Evolutionary conservation across 1,140 invertebrate genomes (phyloP), one percentile per base, ranked within the genome.

Genomic region (Neodiprion lecontei): DNA sequence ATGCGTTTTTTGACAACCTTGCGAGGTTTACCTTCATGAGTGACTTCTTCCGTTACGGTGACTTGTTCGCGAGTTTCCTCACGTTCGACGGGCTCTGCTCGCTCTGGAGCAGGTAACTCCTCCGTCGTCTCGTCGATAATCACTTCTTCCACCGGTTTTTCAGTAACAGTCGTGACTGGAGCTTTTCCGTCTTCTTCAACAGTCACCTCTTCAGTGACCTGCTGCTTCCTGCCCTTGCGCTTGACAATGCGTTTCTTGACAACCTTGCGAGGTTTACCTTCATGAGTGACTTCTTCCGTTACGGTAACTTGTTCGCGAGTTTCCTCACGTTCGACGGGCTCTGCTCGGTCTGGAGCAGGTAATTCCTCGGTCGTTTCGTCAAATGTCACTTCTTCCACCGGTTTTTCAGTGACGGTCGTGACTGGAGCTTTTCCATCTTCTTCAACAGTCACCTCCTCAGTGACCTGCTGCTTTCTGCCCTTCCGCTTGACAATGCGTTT

Each of bases 121-220:
- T 75, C 77, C 53, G 67, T 67, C 9, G 67, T 23, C 14, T 23
- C 48, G 4, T 73, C 74, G 8, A 23, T 23, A 1, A 68, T 48
- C 7, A 69, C 1, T 73, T 77, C 71, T 74, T 78, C 72, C 72
- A 47, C 17, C 47, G 50, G 48, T 28, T 66, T 14, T 49, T 74
- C 70, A 49, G 71, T 53, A 28, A 73, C 76, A 67, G 50, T 74
- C 61, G 28, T 48, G 47, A 79, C 40, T 72, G 75, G 67, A 9
- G 72, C 72, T 72, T 88, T 85, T 68, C 85, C 85, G 71, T 86
- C 86, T 73, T 88, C 85, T 72, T 88, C 82, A 2, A 88, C 77
- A 11, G 84, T 87, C 70, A 84, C 80, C 40, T 87, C 82, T 78
- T 88, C 87, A 0, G 85, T 88, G 4, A 87, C 82, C 75, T 87